phyloP scores from a whole-genome alignment of 2,113 vertebrate genomes.

The Nanger granti region DNA sequence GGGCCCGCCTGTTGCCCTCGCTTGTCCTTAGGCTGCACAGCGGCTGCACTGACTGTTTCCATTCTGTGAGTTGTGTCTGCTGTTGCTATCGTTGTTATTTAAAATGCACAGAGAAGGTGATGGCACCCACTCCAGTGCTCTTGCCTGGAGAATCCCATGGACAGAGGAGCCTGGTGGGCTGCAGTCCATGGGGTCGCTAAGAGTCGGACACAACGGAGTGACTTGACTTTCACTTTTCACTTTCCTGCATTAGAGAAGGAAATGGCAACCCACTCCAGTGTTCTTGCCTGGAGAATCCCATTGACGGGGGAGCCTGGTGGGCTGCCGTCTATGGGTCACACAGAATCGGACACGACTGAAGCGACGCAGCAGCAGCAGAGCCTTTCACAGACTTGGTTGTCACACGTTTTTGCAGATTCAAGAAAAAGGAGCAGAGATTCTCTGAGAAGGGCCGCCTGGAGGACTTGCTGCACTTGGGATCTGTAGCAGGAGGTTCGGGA shows the following conservation, averaged over 20 bases:
- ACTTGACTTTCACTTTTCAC: too few relatives aligned
- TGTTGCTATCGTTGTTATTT: background rate
- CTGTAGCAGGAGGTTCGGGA: background rate
- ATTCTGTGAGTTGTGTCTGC: background rate
- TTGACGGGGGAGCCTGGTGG: too few relatives aligned
- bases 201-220: too few relatives aligned
- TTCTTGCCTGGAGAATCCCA: too few relatives aligned
- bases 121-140: too few relatives aligned
- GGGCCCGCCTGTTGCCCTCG: background rate
- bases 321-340: fast-evolving
- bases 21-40: background rate
- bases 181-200: fast-evolving
- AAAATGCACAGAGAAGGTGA: background rate
- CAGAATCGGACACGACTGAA: too few relatives aligned
- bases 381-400: background rate
- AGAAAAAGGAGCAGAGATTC: background rate
- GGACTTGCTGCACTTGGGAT: background rate
- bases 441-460: background rate
- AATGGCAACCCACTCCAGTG: too few relatives aligned
- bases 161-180: fast-evolving
- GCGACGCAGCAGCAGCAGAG: too few relatives aligned
- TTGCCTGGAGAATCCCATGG: too few relatives aligned
- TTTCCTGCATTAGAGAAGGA: too few relatives aligned
- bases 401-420: background rate
- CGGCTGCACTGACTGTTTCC: background rate